phyloP scores from a whole-genome alignment of 2,797 vertebrate genomes.

The Nothura maculosa region DNA sequence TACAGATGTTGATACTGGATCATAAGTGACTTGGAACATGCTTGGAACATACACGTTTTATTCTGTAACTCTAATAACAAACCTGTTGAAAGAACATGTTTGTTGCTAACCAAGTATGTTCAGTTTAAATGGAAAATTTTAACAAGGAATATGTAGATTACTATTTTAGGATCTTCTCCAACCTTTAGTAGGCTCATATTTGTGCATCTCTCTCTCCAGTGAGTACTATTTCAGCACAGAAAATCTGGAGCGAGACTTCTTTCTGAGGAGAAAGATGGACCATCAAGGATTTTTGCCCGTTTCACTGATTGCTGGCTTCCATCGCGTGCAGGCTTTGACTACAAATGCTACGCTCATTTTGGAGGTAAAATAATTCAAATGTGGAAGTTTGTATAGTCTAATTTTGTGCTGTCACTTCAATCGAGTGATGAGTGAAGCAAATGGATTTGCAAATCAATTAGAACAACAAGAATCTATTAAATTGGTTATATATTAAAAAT shows the following conservation, averaged over 20 bases:
- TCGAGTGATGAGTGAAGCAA: background rate
- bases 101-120: background rate
- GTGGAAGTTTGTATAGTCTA: background rate
- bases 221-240: constrained; percentile 98
- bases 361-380: constrained; percentile 84
- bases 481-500: background rate
- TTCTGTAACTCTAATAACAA: background rate
- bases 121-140: background rate
- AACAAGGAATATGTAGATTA: background rate
- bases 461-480: background rate
- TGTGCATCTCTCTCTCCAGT: constrained; percentile 78
- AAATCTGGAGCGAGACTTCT: constrained; percentile 96
- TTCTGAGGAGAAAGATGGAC: constrained; percentile 96
- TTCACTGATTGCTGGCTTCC: constrained; percentile 94
- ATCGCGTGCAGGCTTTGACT: constrained; percentile 94
- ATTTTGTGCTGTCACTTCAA: background rate
- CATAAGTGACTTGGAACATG: background rate
- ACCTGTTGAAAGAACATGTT: background rate
- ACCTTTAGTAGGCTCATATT: background rate
- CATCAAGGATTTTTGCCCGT: constrained; percentile 92
- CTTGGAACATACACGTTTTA: background rate
- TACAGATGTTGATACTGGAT: background rate
- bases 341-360: constrained; percentile 91
- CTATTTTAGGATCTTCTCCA: background rate
- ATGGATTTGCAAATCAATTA: background rate